phyloP scores from a whole-genome alignment of 1,140 invertebrate species.

The Caenorhabditis brenneri region DNA sequence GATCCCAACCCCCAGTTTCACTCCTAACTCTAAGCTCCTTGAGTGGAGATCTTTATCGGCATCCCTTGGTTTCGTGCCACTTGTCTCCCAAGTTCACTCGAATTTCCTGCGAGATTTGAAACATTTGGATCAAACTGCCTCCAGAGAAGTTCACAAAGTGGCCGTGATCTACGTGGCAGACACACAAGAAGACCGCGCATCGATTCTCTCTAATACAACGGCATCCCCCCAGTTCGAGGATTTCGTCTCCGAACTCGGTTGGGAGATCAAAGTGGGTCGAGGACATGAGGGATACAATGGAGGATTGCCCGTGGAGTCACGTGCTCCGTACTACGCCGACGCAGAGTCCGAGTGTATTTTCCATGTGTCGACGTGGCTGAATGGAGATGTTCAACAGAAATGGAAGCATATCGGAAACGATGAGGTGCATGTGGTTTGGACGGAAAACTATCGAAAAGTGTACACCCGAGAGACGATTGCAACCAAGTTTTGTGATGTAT shows the following conservation, averaged over 20 bases:
- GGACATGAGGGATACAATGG: conserved; percentile 94
- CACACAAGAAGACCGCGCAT: conserved; percentile 81
- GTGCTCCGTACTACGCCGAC: conserved; percentile 93
- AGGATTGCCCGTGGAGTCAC: conserved; percentile 88
- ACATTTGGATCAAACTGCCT: conserved; percentile 65
- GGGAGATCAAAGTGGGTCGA: conserved; percentile 86
- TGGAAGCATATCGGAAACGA: conserved; percentile 79
- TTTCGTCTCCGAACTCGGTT: conserved; percentile 90
- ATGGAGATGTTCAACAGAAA: conserved; percentile 72
- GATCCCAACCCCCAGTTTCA: neutral
- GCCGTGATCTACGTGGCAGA: conserved; percentile 93
- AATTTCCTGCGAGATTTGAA: conserved; percentile 65
- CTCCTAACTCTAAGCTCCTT: conserved; percentile 11
- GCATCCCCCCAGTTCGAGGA: conserved; percentile 73
- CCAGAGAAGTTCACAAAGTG: conserved; percentile 95
- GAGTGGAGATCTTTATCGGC: conserved; percentile 48
- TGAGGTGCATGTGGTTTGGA: conserved; percentile 99
- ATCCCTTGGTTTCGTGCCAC: conserved; percentile 38
- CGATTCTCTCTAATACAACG: conserved; percentile 62
- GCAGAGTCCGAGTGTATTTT: conserved; percentile 88
- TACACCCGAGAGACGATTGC: conserved; percentile 95
- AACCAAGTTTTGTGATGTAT: conserved; percentile 97
- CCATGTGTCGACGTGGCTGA: conserved; percentile 97
- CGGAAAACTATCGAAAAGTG: conserved; percentile 86
- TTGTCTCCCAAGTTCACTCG: conserved; percentile 44